Base-by-base conservation (phyloP, 2,113 vertebrate genomes). In the Aviceda subcristata region DNA sequence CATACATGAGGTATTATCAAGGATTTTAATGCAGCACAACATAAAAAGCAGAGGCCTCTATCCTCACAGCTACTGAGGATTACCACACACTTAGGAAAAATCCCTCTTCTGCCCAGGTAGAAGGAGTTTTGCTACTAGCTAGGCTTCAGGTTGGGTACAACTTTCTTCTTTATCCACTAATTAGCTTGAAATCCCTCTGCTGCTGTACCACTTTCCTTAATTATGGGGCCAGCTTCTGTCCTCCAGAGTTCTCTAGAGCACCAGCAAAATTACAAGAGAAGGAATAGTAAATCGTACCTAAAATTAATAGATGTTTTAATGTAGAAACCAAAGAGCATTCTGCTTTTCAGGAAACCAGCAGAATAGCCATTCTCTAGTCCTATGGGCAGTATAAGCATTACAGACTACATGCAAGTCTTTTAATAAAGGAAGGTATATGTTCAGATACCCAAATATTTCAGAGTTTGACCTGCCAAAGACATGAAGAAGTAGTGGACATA, bases 381-480 rank as follows among this genome's bases (percentile, higher is more conserved):
- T 91, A 13, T 43, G 80, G 84, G 80, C 88, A 94, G 76, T n/a
- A 88, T 85, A 83, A 95, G 48, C 45, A 45, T 30, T 60, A 55
- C 12, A 88, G 67, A 60, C 45, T 87, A 45, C 63, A 60, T 30
- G 50, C 0, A 2, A 88, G 72, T 34, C 72, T 88, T 73, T 95
- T 90, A 91, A 93, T 89, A 95, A 97, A 64, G 32, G 36, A 88
- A 34, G 45, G 82, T 51, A 67, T 69, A 84, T 63, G 36, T 77
- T 91, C 91, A 84, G 88, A 91, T 46, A 94, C 80, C 83, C 80
- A 67, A 94, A 86, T 82, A 66, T 66, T 94, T 91, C 51, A 55
- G 45, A 86, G 76, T 93, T 76, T 78, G 75, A 90, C 87, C 92
- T 96, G 88, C 86, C 96, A 94, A 96, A 97, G 80, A 82, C 57